Evolutionary conservation across 2,888 invertebrate species (phyloP).

Genomic region (Platycheirus rosarum): DNA sequence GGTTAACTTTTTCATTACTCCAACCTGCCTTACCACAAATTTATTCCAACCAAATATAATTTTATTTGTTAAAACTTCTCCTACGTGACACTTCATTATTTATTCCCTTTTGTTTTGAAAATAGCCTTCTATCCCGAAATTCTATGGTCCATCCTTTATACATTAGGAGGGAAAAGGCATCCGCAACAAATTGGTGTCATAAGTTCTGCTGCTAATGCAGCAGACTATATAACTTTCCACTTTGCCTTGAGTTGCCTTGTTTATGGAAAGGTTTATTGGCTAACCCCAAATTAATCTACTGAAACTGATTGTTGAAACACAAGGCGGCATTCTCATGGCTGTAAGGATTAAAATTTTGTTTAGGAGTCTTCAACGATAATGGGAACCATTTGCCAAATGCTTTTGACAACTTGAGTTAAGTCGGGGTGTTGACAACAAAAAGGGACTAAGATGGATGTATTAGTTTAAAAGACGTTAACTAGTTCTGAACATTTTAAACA

Average conservation of each 20-base stretch:
- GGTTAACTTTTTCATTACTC: constrained; percentile 4
- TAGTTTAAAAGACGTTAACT: no score
- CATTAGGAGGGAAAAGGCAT: constrained; percentile 2
- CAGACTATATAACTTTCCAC: constrained; percentile 19
- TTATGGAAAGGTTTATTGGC: constrained; percentile 5
- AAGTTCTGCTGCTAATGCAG: constrained; percentile 10
- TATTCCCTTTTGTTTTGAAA: constrained; percentile 3
- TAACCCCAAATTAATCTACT: constrained; percentile 32
- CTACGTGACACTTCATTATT: constrained; percentile 2
- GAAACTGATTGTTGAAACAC: constrained; percentile 19
- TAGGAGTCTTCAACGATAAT: neutral
- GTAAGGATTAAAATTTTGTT: constrained; percentile 20
- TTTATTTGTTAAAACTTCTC: constrained; percentile 11
- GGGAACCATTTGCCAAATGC: neutral
- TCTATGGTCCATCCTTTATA: constrained; percentile 1
- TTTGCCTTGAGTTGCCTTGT: neutral
- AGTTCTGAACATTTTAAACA: no score
- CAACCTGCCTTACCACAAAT: neutral
- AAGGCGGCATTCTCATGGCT: constrained; percentile 14
- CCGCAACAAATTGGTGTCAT: constrained; percentile 21
- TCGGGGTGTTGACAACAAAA: neutral
- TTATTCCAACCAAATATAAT: neutral
- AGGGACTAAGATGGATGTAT: no score
- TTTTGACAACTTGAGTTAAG: neutral
- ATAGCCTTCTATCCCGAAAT: neutral